Percentiles rank a stretch among this genome's conserved stretches.
Evolutionary conservation across 2,888 invertebrate genomes (phyloP).

Genomic region (Norana najaformis): DNA sequence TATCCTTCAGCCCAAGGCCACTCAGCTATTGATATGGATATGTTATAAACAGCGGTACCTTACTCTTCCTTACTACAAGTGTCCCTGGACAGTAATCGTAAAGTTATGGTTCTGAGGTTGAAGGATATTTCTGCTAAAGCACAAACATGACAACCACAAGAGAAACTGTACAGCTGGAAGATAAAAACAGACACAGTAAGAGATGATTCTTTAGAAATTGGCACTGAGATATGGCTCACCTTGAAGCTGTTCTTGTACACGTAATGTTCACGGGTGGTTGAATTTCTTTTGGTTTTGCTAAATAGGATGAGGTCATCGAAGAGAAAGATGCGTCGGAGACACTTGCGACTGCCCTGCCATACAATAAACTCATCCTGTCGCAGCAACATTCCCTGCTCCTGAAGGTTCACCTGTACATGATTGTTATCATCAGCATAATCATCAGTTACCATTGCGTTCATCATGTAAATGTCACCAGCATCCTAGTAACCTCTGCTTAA

Average conservation of each 20-base stretch:
- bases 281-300: slow-evolving; percentile 81
- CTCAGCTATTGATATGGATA: too few species aligned
- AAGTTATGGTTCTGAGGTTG: not conserved
- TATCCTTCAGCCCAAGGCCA: too few species aligned
- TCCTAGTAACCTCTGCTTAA: not conserved
- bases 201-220: not conserved
- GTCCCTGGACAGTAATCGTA: not conserved
- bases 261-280: slow-evolving; percentile 84
- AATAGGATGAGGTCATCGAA: slow-evolving; percentile 92
- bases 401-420: slow-evolving; percentile 77
- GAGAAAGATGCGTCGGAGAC: slow-evolving; percentile 80
- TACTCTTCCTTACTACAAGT: too few species aligned
- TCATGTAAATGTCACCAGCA: not conserved
- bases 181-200: not conserved
- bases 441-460: not conserved
- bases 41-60: too few species aligned
- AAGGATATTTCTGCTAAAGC: not conserved
- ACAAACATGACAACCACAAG: not conserved
- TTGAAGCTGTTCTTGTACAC: slow-evolving; percentile 92
- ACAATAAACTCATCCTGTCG: slow-evolving; percentile 90
- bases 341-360: slow-evolving; percentile 80
- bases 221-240: slow-evolving; percentile 49
- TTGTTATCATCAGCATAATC: not conserved
- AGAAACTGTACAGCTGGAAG: not conserved
- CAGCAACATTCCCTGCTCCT: slow-evolving; percentile 85